Conservation (phyloP, 2,113 vertebrate genomes). For the Heptranchias perlo region DNA sequence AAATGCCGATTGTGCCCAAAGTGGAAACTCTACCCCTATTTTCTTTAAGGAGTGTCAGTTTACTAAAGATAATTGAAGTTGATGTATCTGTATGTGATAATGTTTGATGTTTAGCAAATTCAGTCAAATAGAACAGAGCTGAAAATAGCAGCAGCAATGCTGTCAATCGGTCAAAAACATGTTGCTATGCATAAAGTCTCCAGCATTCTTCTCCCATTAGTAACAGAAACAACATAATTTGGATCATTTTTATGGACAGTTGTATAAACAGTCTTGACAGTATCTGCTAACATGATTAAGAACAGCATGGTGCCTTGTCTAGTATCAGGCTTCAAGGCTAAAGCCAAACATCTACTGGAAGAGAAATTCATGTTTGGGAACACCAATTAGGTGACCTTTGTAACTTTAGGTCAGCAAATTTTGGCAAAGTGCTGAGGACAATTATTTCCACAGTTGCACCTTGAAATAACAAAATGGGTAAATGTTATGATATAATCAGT, state of each 20-base stretch:
- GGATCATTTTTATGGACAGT: background rate
- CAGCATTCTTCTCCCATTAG: background rate
- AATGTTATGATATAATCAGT: background rate
- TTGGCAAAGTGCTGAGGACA: background rate
- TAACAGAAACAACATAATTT: background rate
- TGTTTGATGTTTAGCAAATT: background rate
- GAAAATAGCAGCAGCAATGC: background rate
- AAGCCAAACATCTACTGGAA: background rate
- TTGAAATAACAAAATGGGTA: background rate
- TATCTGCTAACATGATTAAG: slow-evolving; percentile 11
- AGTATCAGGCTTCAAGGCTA: background rate
- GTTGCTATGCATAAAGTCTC: background rate
- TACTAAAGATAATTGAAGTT: background rate
- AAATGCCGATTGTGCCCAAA: too few species aligned
- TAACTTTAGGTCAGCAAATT: background rate
- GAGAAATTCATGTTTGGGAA: background rate
- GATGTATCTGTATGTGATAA: background rate
- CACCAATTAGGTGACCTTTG: background rate
- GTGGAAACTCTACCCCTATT: too few species aligned
- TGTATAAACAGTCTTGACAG: background rate
- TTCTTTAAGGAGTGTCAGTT: background rate
- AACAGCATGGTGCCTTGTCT: background rate
- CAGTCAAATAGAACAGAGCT: background rate
- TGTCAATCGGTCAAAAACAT: background rate
- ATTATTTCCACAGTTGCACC: background rate